These are phyloP conservation scores for Ditula angustiorana DNA, from an alignment of 2,888 invertebrate genomes.

Conservation along the genomic window DNA sequence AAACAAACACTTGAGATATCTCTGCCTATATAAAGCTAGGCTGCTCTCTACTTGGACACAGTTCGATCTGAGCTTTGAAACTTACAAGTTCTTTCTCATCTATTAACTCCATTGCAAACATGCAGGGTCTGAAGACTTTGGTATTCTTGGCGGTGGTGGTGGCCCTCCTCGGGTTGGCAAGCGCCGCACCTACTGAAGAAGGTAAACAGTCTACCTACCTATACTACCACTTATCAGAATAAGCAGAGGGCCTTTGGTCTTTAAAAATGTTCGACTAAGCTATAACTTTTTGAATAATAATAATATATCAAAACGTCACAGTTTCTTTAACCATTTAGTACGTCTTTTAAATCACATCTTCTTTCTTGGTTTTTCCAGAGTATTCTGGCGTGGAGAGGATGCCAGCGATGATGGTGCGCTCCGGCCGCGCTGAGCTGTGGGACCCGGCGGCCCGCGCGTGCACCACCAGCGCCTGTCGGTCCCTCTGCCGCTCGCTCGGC, in stretches of 20 bases:
- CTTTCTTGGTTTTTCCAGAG: no score
- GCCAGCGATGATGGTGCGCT: no score
- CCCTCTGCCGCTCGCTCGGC: constrained; percentile 25
- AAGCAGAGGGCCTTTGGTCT: no score
- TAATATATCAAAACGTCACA: no score
- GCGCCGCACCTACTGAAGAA: constrained; percentile 19
- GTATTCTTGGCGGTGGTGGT: constrained; percentile 14
- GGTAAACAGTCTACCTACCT: constrained; percentile 18
- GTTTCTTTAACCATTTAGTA: no score
- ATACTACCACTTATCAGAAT: neutral
- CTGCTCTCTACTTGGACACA: neutral
- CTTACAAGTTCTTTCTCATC: neutral
- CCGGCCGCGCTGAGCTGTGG: no score
- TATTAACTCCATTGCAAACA: constrained; percentile 3
- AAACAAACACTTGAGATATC: neutral
- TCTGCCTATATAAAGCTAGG: neutral
- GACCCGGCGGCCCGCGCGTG: constrained; percentile 12
- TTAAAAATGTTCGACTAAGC: no score
- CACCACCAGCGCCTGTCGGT: constrained; percentile 18
- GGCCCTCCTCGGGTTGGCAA: constrained; percentile 19
- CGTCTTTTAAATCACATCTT: no score
- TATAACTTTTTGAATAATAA: no score
- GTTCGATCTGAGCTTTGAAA: neutral
- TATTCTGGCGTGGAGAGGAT: no score
- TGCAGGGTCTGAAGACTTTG: constrained; percentile 22